Evolutionary conservation across 2,113 vertebrate genomes (phyloP).

Genomic region (Lagopus leucura): DNA sequence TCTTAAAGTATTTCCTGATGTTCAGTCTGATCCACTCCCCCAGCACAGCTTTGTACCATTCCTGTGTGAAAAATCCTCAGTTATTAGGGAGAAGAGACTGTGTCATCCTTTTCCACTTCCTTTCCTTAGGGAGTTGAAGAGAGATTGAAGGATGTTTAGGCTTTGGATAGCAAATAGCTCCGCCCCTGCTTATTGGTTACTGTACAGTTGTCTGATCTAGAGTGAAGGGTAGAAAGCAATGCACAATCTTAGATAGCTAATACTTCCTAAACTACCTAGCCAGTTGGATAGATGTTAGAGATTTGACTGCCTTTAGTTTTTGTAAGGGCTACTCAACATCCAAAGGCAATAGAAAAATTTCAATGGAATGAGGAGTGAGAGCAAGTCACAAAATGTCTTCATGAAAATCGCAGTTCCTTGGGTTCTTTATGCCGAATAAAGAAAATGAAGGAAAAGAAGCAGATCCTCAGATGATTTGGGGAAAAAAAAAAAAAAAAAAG

Average conservation of each 20-base stretch:
- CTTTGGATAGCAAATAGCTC: background rate
- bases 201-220: background rate
- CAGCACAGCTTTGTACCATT: background rate
- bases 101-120: background rate
- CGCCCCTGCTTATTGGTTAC: background rate
- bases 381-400: background rate
- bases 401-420: background rate
- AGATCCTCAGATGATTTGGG: no score
- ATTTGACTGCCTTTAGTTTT: background rate
- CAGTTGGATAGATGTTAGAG: background rate
- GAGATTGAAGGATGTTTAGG: background rate
- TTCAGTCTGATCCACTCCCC: background rate
- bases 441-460: background rate
- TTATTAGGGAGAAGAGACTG: background rate
- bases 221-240: background rate
- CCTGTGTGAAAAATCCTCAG: background rate
- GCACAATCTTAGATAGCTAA: background rate
- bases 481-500: background rate
- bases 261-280: background rate
- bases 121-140: background rate
- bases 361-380: background rate
- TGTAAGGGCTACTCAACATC: fast-evolving
- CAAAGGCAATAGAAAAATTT: background rate
- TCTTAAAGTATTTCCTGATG: background rate
- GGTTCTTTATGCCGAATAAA: background rate